Evolutionary conservation across 2,797 vertebrate species (phyloP), one percentile per base, ranked within the genome.

Genomic region (Hypotaenidia okinawae): DNA sequence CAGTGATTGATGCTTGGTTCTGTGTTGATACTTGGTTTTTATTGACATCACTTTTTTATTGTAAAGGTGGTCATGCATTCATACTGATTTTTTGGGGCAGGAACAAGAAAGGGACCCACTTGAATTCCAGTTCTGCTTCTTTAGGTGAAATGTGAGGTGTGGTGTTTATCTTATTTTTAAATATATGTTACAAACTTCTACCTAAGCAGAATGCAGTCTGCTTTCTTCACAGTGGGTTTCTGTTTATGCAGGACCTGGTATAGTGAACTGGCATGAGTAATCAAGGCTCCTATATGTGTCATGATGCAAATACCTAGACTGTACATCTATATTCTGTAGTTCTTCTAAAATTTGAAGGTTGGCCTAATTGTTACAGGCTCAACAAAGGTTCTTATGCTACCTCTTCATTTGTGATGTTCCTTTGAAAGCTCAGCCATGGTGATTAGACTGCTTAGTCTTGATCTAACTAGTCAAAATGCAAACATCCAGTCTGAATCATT

Each of bases 301-400:
- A 94, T 85, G 68, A 93, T 95, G 96, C 87, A 93, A 94, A 94
- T 93, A 82, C 45, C 64, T 15, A 74, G 75, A 63, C 63, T 93
- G 76, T 75, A n/a, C 77, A 91, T 86, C 51, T 78, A 0, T 87
- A 14, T 86, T 90, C 61, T 43, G 24, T 35, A 75, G 37, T 88
- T 92, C 41, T 86, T 52, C 47, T 74, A 72, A 68, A 68, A 89
- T 93, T 75, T 95, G 83, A 81, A 91, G 90, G 51, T 74, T 73
- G 17, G 49, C 69, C 47, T 95, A 73, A 90, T 96, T 73, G 43
- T 84, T 89, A 37, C 13, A 75, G 58, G 18, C 25, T 24, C 32
- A 79, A 8, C 74, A 67, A 61, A 83, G 70, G 74, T 93, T 32
- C 73, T 93, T 4, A 59, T 95, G 95, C 66, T 66, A 57, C 43